Base-by-base conservation (phyloP, 2,888 invertebrate genomes). In the Pseudococcus viburni region DNA sequence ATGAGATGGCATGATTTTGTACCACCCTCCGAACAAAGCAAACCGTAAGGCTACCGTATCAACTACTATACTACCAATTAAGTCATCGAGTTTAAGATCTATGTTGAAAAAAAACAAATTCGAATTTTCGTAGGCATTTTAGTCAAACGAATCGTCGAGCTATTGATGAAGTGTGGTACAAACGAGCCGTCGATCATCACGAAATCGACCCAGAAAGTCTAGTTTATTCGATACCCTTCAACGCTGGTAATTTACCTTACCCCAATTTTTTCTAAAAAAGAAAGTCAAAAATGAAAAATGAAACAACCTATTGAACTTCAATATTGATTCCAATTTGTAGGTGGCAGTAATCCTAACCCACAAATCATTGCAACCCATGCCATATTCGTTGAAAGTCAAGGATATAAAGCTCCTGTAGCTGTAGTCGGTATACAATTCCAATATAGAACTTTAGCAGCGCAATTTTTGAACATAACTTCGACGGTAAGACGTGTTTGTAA, bases 361-460 rank as follows among this genome's bases (percentile, higher is more conserved):
- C 85, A 88, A 9, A 96, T 97, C 3, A 95, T 97, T 55, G 97
- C 97, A n/a, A 96, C 97, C 0, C 96, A 97, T 91, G 97, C 98
- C 0, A 95, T 97, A 84, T 97, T 97, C 91, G 94, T 97, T 33
- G 96, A 96, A 91, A 95, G 95, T 89, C 94, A 95, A 90, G 96
- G 96, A 0, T 96, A 96, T 91, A 93, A 95, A 90, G 96, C 97
- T 0, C 96, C 97, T 0, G 97, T 96, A 0, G 98, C 97, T 0
- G 98, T 98, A 4, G 97, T 97, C n/a, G 98, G 98, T 0, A 92
- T 98, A 48, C 96, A 97, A 91, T 97, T 97, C 92, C 95, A 96
- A 90, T 95, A 97, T 91, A 95, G 96, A 8, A 95, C 95, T 0
- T 93, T 98, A 90, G 95, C 96, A 1, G 94, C 95, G 86, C 96